Conservation (phyloP, 2,113 vertebrate species). For the Toxotes chatareus region DNA sequence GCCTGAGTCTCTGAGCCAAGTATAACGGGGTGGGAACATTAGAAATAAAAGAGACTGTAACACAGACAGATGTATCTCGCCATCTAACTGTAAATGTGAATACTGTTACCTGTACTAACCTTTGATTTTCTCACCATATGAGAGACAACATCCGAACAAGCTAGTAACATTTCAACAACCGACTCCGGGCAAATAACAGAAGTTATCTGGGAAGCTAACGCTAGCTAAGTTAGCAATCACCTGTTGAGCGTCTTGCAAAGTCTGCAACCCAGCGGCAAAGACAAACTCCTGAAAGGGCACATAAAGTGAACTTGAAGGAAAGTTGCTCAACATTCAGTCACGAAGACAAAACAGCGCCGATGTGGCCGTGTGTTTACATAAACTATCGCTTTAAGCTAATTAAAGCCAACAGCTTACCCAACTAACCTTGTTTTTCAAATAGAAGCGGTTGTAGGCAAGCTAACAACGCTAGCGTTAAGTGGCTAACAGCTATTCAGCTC, state of each 20-base stretch:
- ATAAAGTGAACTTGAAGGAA: neutral
- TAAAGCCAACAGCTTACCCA: constrained; percentile 17
- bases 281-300: neutral
- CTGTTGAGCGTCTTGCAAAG: constrained; percentile 71
- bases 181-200: neutral
- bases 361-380: neutral
- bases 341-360: rapidly evolving
- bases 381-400: constrained; percentile 2
- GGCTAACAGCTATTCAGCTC: constrained; percentile 54
- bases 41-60: neutral
- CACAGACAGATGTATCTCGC: neutral
- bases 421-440: constrained; percentile 36
- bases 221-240: constrained; percentile 65
- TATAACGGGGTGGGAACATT: neutral
- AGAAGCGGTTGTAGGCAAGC: constrained; percentile 35
- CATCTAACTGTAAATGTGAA: neutral
- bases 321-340: neutral
- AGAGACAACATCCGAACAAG: neutral
- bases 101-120: neutral
- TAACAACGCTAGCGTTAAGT: constrained; percentile 54
- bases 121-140: rapidly evolving
- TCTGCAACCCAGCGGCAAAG: constrained; percentile 4
- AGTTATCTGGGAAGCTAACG: constrained; percentile 28
- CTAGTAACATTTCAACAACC: neutral
- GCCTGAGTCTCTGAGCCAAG: neutral